Conservation (phyloP, 2,113 vertebrate genomes). For the Pelecanoides urinatrix region DNA sequence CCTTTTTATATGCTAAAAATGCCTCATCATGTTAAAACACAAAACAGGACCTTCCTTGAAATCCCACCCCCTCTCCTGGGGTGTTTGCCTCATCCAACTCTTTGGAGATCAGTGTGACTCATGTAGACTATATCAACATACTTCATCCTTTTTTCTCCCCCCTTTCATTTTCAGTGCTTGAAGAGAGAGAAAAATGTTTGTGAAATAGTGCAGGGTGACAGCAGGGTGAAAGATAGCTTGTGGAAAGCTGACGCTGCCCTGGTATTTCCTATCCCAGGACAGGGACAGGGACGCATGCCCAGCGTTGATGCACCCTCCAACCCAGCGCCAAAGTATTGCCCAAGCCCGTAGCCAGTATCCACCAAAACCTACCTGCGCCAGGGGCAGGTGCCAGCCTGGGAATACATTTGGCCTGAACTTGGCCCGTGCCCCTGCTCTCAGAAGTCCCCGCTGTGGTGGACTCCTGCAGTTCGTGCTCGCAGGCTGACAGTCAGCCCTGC, state of each 20-base stretch:
- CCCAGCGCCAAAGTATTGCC: neutral
- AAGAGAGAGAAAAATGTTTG: neutral
- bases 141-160: neutral
- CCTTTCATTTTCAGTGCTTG: neutral
- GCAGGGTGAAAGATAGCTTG: neutral
- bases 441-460: neutral
- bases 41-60: neutral
- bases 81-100: neutral
- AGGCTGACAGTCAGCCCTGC: neutral
- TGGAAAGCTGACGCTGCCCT: neutral
- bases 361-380: neutral
- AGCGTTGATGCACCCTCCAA: neutral
- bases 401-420: neutral
- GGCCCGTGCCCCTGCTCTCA: neutral
- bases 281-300: neutral
- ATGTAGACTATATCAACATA: neutral
- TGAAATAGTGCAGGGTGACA: neutral
- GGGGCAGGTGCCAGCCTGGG: neutral
- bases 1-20: neutral
- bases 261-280: neutral
- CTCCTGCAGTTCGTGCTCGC: neutral
- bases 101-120: neutral
- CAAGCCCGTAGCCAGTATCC: neutral
- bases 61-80: constrained; percentile 25
- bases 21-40: neutral